phyloP scores from a whole-genome alignment of 2,113 vertebrate genomes.

The Scomber japonicus region DNA sequence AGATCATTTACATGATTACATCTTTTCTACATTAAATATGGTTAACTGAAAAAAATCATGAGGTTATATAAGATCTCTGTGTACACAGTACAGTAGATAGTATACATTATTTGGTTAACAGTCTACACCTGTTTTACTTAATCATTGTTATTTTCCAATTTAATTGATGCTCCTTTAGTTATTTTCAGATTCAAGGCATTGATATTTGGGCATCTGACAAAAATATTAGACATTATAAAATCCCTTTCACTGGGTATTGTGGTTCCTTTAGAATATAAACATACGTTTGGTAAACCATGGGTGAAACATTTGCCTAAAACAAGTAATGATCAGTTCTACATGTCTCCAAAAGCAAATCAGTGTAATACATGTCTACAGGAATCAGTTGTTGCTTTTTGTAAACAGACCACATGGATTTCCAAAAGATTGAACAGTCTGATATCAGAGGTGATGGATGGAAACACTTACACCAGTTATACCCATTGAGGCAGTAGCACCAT shows the following conservation, averaged over 20 bases:
- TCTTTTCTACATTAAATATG: conserved; percentile 18
- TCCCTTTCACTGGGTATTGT: conserved; percentile 79
- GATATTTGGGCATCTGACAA: conserved; percentile 27
- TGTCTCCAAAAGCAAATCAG: conserved; percentile 5
- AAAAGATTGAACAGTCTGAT: conserved; percentile 14
- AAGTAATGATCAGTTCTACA: conserved; percentile 11
- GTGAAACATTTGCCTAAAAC: conserved; percentile 15
- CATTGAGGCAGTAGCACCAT: conserved; percentile 64
- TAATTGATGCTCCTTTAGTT: background rate
- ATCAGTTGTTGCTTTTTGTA: conserved; percentile 23
- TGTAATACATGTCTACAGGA: background rate
- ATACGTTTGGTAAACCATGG: conserved; percentile 25
- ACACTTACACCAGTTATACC: conserved; percentile 17
- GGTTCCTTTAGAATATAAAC: conserved; percentile 50
- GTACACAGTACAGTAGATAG: conserved; percentile 39
- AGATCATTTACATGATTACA: conserved; percentile 31
- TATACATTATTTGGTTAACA: conserved; percentile 27
- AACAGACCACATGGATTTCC: conserved; percentile 24
- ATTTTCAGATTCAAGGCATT: conserved; percentile 2
- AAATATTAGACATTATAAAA: conserved; percentile 65
- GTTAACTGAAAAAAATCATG: conserved; percentile 40
- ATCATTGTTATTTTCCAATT: conserved; percentile 26
- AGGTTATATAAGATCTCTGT: conserved; percentile 37
- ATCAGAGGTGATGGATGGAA: conserved; percentile 15
- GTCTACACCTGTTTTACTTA: conserved; percentile 21